Evolutionary conservation across 2,888 invertebrate species (phyloP).

Genomic region (Macrosoma leucophasiata): DNA sequence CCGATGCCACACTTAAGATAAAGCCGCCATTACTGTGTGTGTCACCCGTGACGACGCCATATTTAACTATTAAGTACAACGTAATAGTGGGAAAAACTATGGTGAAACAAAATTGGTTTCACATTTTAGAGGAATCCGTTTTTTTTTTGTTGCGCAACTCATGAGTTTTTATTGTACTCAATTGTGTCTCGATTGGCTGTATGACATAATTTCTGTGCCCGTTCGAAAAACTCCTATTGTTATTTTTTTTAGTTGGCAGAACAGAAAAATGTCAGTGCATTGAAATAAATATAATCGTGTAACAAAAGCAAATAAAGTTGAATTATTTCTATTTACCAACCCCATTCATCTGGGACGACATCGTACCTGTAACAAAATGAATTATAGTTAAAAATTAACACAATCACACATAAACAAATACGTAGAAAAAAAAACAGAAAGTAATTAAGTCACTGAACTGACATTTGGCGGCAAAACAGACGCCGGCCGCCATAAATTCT

Average conservation of each 20-base stretch:
- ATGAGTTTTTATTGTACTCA: too few species aligned
- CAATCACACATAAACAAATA: conserved; percentile 30
- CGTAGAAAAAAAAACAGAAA: conserved; percentile 33
- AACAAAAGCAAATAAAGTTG: too few species aligned
- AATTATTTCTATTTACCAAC: too few species aligned
- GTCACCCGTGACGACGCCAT: conserved; percentile 68
- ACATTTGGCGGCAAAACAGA: conserved; percentile 60
- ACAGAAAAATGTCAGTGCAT: too few species aligned
- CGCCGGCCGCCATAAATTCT: conserved; percentile 58
- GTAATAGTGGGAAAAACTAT: conserved; percentile 63
- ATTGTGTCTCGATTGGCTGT: too few species aligned
- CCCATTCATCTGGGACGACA: too few species aligned
- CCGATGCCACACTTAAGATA: conserved; percentile 67
- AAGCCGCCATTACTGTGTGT: conserved; percentile 56
- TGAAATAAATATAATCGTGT: too few species aligned
- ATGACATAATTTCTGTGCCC: too few species aligned
- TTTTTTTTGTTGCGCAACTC: conserved; percentile 32
- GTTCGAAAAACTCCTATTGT: too few species aligned
- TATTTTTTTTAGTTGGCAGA: too few species aligned
- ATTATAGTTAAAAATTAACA: conserved; percentile 25
- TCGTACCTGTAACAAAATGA: conserved; percentile 40
- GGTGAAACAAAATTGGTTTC: conserved; percentile 46
- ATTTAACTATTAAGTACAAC: conserved; percentile 57
- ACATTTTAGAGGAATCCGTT: conserved; percentile 34
- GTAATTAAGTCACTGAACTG: conserved; percentile 40